phyloP scores from a whole-genome alignment of 2,113 vertebrate genomes.

The Charadrius vociferus region DNA sequence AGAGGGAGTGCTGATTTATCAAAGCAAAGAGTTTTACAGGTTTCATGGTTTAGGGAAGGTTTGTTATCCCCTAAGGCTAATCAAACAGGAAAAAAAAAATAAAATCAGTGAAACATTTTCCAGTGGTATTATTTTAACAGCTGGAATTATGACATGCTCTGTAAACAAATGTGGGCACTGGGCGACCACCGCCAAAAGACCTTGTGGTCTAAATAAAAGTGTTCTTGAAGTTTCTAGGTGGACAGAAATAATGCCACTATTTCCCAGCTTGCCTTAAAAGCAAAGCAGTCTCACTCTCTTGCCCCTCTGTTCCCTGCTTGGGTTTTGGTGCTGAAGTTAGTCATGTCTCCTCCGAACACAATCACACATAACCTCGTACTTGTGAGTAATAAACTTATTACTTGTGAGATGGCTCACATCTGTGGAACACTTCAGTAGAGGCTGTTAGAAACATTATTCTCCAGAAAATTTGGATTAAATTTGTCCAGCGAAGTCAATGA shows the following conservation, averaged over 20 bases:
- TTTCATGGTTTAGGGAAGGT: neutral
- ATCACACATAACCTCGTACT: neutral
- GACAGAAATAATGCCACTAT: neutral
- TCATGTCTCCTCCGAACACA: neutral
- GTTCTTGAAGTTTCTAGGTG: neutral
- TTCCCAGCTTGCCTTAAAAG: neutral
- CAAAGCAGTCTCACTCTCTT: neutral
- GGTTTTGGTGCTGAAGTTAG: neutral
- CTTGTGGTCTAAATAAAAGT: neutral
- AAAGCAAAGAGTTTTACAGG: neutral
- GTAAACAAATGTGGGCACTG: neutral
- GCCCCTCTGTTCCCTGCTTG: neutral
- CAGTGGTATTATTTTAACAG: neutral
- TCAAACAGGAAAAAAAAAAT: neutral
- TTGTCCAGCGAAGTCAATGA: neutral
- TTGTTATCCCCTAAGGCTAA: neutral
- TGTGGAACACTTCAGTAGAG: neutral
- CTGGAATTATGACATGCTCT: neutral
- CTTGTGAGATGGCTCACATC: neutral
- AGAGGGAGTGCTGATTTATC: neutral
- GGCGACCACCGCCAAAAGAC: accelerated
- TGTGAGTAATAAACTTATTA: neutral
- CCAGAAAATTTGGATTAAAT: neutral
- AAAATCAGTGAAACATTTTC: neutral
- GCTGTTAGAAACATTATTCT: neutral